These are phyloP conservation scores for Lymantria monacha DNA, from an alignment of 2,888 invertebrate species.

Conservation along the genomic window DNA sequence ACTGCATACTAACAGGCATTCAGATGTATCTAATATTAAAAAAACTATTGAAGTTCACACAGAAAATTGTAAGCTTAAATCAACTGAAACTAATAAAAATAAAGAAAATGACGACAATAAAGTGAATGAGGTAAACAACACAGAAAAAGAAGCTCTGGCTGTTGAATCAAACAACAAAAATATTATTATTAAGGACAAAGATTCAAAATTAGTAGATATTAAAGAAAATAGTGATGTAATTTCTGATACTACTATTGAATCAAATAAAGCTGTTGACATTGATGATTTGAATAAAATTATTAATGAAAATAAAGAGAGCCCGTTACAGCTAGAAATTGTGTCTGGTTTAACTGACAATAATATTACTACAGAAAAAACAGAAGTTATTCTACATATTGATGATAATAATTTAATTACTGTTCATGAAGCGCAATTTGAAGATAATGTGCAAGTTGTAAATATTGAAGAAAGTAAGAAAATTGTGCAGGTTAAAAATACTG, in stretches of 20 bases:
- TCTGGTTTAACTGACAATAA: constrained; percentile 13
- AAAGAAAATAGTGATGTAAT: constrained; percentile 7
- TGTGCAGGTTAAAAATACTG: constrained; percentile 1
- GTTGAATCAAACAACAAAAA: constrained; percentile 11
- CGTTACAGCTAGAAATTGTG: constrained; percentile 9
- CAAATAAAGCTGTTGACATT: constrained; percentile 1
- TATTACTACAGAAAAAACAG: not conserved
- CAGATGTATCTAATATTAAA: constrained; percentile 60
- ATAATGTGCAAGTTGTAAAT: not conserved
- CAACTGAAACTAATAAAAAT: constrained; percentile 35
- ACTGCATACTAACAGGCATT: constrained; percentile 68
- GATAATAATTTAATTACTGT: not conserved
- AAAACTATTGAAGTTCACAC: constrained; percentile 76
- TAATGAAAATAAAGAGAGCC: constrained; percentile 3
- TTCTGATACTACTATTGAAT: not conserved
- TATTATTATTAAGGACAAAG: constrained; percentile 6
- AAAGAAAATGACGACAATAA: constrained; percentile 26
- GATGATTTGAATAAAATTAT: not conserved
- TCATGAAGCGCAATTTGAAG: not conserved
- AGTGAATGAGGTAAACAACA: constrained; percentile 8
- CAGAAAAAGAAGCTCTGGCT: constrained; percentile 17
- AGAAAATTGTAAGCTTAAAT: constrained; percentile 55
- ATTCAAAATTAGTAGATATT: not conserved
- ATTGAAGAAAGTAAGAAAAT: not conserved
- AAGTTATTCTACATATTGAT: constrained; percentile 1